A percentile compares a stretch with the other conserved stretches of the same genome.
Conservation (phyloP, 2,797 vertebrate species). For the Coreius guichenoti region DNA sequence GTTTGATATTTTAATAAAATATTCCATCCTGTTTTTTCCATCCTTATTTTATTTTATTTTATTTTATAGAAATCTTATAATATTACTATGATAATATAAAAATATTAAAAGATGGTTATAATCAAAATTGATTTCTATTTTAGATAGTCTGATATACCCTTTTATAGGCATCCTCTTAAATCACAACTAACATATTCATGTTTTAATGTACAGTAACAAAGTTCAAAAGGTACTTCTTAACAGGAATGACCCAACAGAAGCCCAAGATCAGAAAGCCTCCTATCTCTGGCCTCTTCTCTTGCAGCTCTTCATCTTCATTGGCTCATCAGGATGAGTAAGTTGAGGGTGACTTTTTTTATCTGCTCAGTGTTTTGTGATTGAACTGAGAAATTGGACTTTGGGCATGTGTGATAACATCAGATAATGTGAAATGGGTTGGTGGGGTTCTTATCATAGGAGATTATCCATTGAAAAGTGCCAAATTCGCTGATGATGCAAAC, state of each 20-base stretch:
- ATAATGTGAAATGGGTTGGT: slow-evolving; percentile 55
- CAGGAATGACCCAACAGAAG: background rate
- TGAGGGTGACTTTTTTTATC: slow-evolving; percentile 42
- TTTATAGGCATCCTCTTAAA: background rate
- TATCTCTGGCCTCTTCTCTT: background rate
- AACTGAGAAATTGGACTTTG: slow-evolving; percentile 57
- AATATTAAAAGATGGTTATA: background rate
- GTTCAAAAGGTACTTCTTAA: background rate
- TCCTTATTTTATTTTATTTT: background rate
- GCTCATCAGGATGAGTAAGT: slow-evolving; percentile 6
- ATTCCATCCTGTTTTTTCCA: no score
- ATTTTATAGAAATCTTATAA: background rate
- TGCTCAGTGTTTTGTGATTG: slow-evolving; percentile 64
- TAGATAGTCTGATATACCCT: background rate
- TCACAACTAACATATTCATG: background rate
- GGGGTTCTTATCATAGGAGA: slow-evolving; percentile 52
- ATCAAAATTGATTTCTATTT: background rate
- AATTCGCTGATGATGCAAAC: slow-evolving; percentile 41
- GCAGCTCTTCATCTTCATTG: slow-evolving; percentile 7
- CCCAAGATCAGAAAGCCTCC: background rate
- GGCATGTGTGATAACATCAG: slow-evolving; percentile 63
- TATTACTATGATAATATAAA: background rate
- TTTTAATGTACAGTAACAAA: background rate
- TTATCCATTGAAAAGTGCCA: slow-evolving; percentile 54
- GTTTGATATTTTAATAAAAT: background rate